Evolutionary conservation across 2,797 vertebrate genomes (phyloP).

Genomic region (Eutrigla gurnardus): DNA sequence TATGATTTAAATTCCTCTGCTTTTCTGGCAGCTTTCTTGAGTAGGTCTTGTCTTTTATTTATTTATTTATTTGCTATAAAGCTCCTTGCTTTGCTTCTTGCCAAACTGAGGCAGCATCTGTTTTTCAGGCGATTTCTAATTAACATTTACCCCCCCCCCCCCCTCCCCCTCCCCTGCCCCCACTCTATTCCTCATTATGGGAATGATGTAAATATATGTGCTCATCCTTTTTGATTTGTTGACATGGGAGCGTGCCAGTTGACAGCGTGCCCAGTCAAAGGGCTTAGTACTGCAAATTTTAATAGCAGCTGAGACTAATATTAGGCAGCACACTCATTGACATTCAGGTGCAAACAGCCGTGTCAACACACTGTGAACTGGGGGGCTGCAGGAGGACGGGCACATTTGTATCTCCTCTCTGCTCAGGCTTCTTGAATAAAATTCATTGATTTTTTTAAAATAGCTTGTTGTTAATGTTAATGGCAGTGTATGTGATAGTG

Average conservation of each 20-base stretch:
- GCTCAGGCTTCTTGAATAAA: conserved; percentile 18
- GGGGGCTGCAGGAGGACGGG: conserved; percentile 22
- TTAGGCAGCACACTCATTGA: conserved; percentile 54
- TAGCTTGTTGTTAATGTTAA: conserved; percentile 36
- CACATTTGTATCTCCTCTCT: conserved; percentile 24
- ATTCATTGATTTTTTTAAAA: conserved; percentile 31
- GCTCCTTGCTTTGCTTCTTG: conserved; percentile 77
- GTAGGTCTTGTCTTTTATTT: conserved; percentile 77
- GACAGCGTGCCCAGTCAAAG: conserved; percentile 79
- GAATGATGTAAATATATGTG: conserved; percentile 81
- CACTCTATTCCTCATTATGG: conserved; percentile 58
- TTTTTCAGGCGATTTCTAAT: conserved; percentile 83
- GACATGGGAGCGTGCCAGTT: conserved; percentile 81
- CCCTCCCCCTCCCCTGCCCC: conserved; percentile 15
- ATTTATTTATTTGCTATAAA: conserved; percentile 73
- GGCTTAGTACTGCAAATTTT: conserved; percentile 68
- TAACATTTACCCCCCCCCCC: conserved; percentile 68
- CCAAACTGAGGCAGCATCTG: conserved; percentile 83
- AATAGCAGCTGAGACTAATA: conserved; percentile 74
- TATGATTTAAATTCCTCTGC: conserved; percentile 81
- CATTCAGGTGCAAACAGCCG: conserved; percentile 57
- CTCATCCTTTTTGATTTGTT: conserved; percentile 83
- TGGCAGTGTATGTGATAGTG: conserved; percentile 31
- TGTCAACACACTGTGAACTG: conserved; percentile 48
- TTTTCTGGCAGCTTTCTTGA: conserved; percentile 65